A percentile compares a stretch with the other conserved stretches of the same genome.
Conservation (phyloP, 1,140 invertebrate genomes). For the Apolygus lucorum region DNA sequence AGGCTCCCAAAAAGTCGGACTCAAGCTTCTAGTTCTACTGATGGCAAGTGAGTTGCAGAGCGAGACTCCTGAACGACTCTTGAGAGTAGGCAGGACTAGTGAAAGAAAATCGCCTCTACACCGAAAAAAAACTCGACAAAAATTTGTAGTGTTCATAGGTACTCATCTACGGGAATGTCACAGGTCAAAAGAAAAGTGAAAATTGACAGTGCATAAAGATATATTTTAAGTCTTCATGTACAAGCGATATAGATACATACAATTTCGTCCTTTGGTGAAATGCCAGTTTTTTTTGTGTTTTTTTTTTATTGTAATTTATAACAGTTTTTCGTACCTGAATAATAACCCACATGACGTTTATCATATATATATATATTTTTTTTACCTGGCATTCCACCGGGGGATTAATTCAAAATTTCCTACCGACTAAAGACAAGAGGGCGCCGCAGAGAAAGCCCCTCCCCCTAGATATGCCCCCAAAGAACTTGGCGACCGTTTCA, state of each 20-base stretch:
- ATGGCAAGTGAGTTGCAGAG: no score
- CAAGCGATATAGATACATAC: conserved; percentile 33
- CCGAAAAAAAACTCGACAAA: no score
- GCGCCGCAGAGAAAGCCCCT: conserved; percentile 18
- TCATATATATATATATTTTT: no score
- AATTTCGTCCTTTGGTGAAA: conserved; percentile 27
- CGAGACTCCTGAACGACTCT: no score
- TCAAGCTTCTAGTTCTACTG: no score
- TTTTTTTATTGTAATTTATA: no score
- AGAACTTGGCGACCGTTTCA: conserved; percentile 19
- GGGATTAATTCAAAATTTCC: background rate
- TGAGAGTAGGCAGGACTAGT: no score
- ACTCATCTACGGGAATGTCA: no score
- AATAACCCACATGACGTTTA: background rate
- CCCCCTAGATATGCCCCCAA: conserved; percentile 24
- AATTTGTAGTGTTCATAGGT: no score
- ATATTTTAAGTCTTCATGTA: conserved; percentile 35
- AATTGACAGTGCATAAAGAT: conserved; percentile 33
- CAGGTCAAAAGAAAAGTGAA: background rate
- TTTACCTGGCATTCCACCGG: conserved; percentile 1
- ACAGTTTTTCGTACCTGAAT: background rate
- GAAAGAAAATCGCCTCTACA: no score
- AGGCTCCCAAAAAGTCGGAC: no score
- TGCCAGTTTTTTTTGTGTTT: conserved; percentile 26
- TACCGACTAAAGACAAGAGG: conserved; percentile 14